These are phyloP conservation scores for Hirtodrosophila alboralis DNA, from an alignment of 2,888 invertebrate species.

Conservation along the genomic window DNA sequence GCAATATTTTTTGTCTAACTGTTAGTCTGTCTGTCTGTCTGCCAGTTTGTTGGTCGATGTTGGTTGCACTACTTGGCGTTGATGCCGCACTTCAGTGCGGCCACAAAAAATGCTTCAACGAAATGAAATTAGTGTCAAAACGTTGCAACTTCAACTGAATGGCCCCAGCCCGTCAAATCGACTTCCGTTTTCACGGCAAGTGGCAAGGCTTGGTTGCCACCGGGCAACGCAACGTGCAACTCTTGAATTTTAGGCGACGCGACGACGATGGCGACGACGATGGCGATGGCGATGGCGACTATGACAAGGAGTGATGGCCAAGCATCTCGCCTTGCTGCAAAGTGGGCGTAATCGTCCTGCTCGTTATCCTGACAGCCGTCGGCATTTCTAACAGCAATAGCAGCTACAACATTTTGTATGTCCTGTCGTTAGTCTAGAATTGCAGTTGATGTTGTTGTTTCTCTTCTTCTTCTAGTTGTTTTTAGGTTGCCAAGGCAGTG, in stretches of 20 bases:
- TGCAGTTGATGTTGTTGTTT: conserved; percentile 27
- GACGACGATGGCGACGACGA: conserved; percentile 6
- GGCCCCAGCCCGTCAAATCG: conserved; percentile 38
- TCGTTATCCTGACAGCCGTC: conserved; percentile 59
- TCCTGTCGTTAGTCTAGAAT: conserved; percentile 28
- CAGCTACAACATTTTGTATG: conserved; percentile 25
- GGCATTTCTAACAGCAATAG: conserved; percentile 37
- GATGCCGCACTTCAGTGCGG: conserved; percentile 38
- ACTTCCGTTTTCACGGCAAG: conserved; percentile 43
- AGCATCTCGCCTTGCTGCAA: conserved; percentile 21
- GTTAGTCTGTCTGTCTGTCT: background rate
- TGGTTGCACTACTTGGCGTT: conserved; percentile 6
- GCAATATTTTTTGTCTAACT: background rate
- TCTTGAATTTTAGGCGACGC: conserved; percentile 43
- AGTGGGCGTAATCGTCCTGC: conserved; percentile 71
- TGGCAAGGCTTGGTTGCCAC: conserved; percentile 24
- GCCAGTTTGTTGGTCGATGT: background rate
- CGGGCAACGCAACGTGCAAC: conserved; percentile 39
- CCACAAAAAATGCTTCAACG: conserved; percentile 55
- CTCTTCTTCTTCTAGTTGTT: no score
- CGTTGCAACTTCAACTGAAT: conserved; percentile 57
- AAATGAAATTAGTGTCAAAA: conserved; percentile 81
- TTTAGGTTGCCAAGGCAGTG: conserved; percentile 67
- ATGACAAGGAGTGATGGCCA: conserved; percentile 39
- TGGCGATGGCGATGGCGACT: conserved; percentile 17